These are phyloP conservation scores for Vulpes lagopus DNA, from an alignment of 2,113 vertebrate species.

Conservation along the genomic window DNA sequence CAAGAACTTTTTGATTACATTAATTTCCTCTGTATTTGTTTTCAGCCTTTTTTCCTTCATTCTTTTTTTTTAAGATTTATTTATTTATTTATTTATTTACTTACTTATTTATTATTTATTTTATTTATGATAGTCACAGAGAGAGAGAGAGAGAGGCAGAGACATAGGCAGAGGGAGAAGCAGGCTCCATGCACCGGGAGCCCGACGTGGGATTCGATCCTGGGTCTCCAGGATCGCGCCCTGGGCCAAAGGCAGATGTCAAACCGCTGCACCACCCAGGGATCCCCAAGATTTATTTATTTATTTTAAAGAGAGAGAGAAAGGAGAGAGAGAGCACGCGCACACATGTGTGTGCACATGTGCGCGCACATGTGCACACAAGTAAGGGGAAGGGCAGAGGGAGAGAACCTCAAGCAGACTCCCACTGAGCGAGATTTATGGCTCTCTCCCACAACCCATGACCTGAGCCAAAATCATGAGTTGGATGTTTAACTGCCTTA, in stretches of 20 bases:
- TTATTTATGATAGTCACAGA: neutral
- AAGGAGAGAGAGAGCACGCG: neutral
- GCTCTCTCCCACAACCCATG: neutral
- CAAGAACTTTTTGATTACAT: neutral
- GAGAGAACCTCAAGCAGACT: neutral
- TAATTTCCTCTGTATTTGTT: neutral
- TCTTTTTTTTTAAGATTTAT: neutral
- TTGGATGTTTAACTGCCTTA: too few species aligned
- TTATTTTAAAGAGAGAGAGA: neutral
- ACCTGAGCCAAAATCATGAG: too few species aligned
- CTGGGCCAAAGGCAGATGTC: too few species aligned
- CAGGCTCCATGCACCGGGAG: too few species aligned
- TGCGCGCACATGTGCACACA: too few species aligned
- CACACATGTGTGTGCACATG: too few species aligned
- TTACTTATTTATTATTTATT: neutral
- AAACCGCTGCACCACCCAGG: too few species aligned
- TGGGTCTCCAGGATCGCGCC: too few species aligned
- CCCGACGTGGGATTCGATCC: too few species aligned
- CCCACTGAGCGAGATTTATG: neutral
- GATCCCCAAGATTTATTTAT: neutral
- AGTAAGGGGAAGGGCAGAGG: neutral
- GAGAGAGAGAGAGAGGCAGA: neutral
- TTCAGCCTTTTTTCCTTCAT: neutral
- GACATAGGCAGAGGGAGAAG: too few species aligned
- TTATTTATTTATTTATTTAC: neutral